These are phyloP conservation scores for Nesometra sesokonis DNA, from an alignment of 35 echinoderm and acorn worm genomes.

Conservation along the genomic window DNA sequence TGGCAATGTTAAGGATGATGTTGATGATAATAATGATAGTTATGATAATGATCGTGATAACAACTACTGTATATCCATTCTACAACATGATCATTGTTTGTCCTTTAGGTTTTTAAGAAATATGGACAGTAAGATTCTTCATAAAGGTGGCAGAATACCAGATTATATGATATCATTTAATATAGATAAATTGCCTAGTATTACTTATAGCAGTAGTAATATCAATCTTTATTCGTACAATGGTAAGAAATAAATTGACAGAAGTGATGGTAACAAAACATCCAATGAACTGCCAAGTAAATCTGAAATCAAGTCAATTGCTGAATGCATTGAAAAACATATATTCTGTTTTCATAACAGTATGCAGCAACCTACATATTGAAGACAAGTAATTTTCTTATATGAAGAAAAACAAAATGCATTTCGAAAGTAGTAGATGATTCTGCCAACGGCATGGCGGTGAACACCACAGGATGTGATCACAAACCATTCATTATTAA, in stretches of 20 bases:
- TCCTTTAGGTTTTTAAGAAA: too few species aligned
- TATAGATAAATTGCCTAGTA: too few species aligned
- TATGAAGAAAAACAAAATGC: not conserved
- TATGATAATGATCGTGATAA: too few species aligned
- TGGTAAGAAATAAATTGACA: not conserved
- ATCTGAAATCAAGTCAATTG: not conserved
- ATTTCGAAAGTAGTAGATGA: not conserved
- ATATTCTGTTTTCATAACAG: not conserved
- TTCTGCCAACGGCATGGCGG: not conserved
- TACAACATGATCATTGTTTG: too few species aligned
- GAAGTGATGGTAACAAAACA: not conserved
- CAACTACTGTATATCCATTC: too few species aligned
- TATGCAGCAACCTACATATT: not conserved
- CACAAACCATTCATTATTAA: not conserved
- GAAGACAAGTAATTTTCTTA: not conserved
- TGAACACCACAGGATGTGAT: not conserved
- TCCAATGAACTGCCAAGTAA: not conserved
- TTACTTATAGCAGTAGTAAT: not conserved
- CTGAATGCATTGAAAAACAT: not conserved
- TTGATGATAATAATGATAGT: too few species aligned
- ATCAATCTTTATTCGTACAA: not conserved
- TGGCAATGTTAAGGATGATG: too few species aligned
- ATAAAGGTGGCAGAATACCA: too few species aligned
- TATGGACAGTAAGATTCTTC: too few species aligned
- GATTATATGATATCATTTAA: too few species aligned